phyloP scores from a whole-genome alignment of 2,888 invertebrate genomes.

The Caenorhabditis sp. region DNA sequence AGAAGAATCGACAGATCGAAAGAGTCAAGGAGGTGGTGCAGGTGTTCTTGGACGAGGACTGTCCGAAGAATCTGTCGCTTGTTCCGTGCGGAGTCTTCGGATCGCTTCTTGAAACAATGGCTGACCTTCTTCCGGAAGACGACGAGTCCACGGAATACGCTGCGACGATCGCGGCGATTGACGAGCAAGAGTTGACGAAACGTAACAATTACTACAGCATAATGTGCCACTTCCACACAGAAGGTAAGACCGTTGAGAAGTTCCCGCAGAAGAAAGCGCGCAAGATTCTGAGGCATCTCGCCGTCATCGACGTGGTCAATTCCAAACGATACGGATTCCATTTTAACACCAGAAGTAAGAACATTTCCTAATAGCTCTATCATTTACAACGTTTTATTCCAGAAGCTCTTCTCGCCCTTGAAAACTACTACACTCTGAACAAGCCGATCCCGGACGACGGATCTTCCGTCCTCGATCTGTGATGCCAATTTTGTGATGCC shows the following conservation, averaged over 20 bases:
- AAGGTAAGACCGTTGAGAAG: background rate
- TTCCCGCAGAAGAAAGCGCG: constrained; percentile 18
- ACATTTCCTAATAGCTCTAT: too few relatives aligned
- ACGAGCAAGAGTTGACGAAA: background rate
- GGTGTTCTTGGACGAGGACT: constrained; percentile 6
- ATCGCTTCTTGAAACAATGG: constrained; percentile 2
- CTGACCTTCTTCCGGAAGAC: background rate
- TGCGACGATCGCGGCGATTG: constrained; percentile 1
- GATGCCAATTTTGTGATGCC: too few relatives aligned
- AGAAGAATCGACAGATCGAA: background rate
- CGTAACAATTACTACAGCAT: constrained; percentile 3
- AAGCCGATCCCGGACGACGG: background rate
- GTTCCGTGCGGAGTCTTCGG: constrained; percentile 8
- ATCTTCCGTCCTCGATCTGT: background rate
- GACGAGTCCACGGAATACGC: background rate
- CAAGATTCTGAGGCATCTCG: background rate
- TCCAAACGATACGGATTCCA: constrained; percentile 18
- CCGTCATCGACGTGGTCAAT: constrained; percentile 4
- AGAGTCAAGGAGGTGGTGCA: background rate
- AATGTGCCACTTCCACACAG: background rate
- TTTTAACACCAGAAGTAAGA: constrained; percentile 22
- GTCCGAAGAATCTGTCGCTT: background rate
- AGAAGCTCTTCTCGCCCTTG: constrained; percentile 11
- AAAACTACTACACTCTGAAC: constrained; percentile 20
- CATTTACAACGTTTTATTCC: background rate